Evolutionary conservation across 2,113 vertebrate species (phyloP).

Genomic region (Camelus dromedarius): DNA sequence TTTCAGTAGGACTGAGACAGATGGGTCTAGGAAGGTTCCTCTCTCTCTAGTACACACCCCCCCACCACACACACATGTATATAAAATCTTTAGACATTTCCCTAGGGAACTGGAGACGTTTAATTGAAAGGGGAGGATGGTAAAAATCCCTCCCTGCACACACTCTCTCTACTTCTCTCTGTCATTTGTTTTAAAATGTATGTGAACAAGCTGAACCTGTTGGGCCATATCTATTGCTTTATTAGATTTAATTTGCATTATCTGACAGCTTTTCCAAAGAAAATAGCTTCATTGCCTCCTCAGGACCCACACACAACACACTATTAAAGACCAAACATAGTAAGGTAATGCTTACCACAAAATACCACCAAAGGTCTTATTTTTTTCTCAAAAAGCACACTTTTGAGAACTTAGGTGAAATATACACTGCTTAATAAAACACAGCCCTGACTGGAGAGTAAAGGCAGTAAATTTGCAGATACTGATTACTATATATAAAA

Average conservation of each 20-base stretch:
- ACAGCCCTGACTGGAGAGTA: not conserved
- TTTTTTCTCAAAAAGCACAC: constrained; percentile 57
- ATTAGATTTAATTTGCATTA: constrained; percentile 65
- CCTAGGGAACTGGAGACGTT: constrained; percentile 33
- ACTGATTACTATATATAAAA: no score
- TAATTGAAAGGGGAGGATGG: not conserved
- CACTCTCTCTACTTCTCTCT: not conserved
- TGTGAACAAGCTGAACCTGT: constrained; percentile 49
- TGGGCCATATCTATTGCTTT: constrained; percentile 52
- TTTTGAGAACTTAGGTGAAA: constrained; percentile 63
- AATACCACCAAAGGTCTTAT: constrained; percentile 49
- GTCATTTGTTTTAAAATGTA: constrained; percentile 47
- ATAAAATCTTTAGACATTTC: not conserved
- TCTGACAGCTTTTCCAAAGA: constrained; percentile 66
- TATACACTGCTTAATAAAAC: constrained; percentile 61
- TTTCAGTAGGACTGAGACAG: not conserved
- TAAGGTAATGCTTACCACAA: not conserved
- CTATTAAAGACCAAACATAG: constrained; percentile 20
- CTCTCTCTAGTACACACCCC: not conserved
- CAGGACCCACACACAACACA: constrained; percentile 17
- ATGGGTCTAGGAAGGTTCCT: not conserved
- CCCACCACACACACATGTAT: accelerated
- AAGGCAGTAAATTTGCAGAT: not conserved
- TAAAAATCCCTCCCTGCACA: not conserved
- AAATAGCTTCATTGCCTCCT: constrained; percentile 56